phyloP scores from a whole-genome alignment of 2,797 vertebrate species.

The Tapirus indicus region DNA sequence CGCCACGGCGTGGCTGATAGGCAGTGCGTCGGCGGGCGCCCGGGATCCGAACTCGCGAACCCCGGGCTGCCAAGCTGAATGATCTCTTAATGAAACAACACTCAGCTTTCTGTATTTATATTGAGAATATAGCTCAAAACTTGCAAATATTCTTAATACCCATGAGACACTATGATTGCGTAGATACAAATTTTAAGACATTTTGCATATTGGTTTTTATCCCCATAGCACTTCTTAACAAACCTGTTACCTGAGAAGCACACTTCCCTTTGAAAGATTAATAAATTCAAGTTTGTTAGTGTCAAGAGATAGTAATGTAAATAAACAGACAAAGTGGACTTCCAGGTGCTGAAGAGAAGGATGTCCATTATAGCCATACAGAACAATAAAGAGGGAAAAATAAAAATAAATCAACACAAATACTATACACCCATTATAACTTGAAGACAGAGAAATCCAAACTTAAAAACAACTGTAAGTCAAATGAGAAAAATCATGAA shows the following conservation, averaged over 20 bases:
- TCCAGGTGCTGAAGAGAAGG: background rate
- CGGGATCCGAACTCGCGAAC: too few species aligned
- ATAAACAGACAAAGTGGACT: background rate
- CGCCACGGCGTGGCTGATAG: too few species aligned
- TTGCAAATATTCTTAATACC: background rate
- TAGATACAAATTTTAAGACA: background rate
- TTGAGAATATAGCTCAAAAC: background rate
- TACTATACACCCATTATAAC: background rate
- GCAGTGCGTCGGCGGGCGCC: too few species aligned
- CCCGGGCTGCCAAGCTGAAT: too few species aligned
- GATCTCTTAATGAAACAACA: background rate
- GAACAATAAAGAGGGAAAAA: background rate
- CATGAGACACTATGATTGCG: background rate
- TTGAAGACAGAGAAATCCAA: background rate
- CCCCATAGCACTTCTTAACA: background rate
- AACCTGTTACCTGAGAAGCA: background rate
- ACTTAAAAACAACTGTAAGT: background rate
- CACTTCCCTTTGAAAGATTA: background rate
- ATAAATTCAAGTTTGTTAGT: background rate
- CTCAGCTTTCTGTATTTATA: background rate
- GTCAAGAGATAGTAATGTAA: background rate
- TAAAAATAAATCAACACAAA: background rate
- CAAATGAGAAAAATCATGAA: background rate
- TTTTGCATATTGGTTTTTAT: background rate
- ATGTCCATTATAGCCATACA: background rate